phyloP scores from a whole-genome alignment of 2,797 vertebrate species.

The Myotis daubentonii region DNA sequence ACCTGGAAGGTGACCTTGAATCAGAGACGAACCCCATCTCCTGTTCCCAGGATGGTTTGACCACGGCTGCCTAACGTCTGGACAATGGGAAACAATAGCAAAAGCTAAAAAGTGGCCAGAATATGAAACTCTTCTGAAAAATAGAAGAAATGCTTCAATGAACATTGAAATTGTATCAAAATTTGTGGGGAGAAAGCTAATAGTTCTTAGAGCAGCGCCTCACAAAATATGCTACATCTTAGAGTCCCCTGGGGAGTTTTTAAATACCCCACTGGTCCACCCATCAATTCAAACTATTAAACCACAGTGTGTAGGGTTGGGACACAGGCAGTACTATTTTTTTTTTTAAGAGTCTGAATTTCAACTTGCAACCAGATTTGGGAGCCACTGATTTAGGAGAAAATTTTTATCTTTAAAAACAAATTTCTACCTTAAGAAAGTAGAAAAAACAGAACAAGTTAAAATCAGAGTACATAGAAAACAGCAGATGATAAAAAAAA shows the following conservation, averaged over 20 bases:
- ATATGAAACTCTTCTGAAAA: slow-evolving; percentile 57
- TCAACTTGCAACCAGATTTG: not conserved
- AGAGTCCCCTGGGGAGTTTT: not conserved
- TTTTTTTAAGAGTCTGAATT: not conserved
- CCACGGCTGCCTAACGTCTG: not conserved
- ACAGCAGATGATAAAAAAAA: not conserved
- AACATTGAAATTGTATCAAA: slow-evolving; percentile 12
- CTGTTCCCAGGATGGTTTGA: not conserved
- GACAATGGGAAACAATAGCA: not conserved
- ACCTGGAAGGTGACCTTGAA: not conserved
- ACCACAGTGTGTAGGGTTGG: not conserved
- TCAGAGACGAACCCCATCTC: not conserved
- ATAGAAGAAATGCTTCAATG: slow-evolving; percentile 19
- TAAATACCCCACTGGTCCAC: not conserved
- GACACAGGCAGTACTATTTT: not conserved
- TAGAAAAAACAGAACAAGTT: not conserved
- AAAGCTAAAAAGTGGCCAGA: slow-evolving; percentile 23
- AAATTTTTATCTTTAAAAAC: not conserved
- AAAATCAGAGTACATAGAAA: not conserved
- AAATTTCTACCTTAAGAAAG: not conserved
- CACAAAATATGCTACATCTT: not conserved
- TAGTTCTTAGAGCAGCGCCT: not conserved
- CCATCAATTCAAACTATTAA: not conserved
- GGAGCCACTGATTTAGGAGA: not conserved
- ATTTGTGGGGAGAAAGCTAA: not conserved